A percentile compares a stretch with the other conserved stretches of the same genome.
These are phyloP conservation scores for Acromyrmex echinatior DNA, from an alignment of 1,140 invertebrate genomes.

Conservation along the genomic window DNA sequence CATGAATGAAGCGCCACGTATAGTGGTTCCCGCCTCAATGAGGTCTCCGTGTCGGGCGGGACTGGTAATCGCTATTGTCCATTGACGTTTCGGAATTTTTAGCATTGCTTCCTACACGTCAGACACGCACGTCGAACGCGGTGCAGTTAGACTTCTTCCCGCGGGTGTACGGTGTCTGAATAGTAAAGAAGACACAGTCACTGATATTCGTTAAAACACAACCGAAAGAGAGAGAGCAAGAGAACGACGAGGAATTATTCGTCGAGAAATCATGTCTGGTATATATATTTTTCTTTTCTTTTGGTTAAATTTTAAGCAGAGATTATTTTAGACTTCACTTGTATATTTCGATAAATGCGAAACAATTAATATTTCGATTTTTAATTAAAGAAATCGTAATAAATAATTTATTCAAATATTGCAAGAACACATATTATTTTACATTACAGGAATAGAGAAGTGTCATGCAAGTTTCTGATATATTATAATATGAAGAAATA, in stretches of 20 bases:
- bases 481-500: background rate
- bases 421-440: background rate
- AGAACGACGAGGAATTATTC: background rate
- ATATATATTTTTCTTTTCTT: background rate
- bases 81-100: constrained; percentile 59
- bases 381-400: background rate
- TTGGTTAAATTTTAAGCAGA: background rate
- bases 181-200: constrained; percentile 17
- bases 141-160: constrained; percentile 3
- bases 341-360: background rate
- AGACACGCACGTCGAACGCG: constrained; percentile 39
- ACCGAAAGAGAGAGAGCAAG: background rate
- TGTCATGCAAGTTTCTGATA: background rate
- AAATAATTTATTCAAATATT: background rate
- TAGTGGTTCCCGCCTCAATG: constrained; percentile 48
- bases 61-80: constrained; percentile 43
- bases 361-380: no score
- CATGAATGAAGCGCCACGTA: constrained; percentile 62
- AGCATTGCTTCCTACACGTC: constrained; percentile 41
- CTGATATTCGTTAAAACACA: background rate
- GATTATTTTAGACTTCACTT: background rate
- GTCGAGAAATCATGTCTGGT: background rate
- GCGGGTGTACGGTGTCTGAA: constrained; percentile 7
- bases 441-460: background rate
- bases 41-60: constrained; percentile 48